Evolutionary conservation across 2,888 invertebrate species (phyloP), one percentile per base, ranked within the genome.

Genomic region (Exephanes ischioxanthus): DNA sequence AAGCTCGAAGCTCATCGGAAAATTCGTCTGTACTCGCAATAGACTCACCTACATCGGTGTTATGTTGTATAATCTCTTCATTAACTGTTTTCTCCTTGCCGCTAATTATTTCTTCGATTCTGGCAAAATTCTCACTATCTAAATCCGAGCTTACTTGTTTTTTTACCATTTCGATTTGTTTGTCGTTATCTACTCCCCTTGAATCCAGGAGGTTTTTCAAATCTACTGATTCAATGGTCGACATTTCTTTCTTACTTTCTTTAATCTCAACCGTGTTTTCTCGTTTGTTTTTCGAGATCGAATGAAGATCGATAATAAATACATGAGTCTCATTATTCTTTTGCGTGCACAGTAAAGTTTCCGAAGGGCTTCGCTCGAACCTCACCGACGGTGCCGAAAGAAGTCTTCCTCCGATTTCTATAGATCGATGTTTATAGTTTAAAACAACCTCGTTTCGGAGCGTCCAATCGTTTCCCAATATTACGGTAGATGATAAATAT

Each of bases 1-100:
- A n/a, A 33, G 63, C 48, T 19, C 58, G 55, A 22, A 68, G 61
- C 22, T 45, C 76, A 2, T 45, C 76, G 7, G 14, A 84, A 84
- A 30, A 87, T 82, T 51, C 89, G 86, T 86, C 86, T 85, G 1
- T 48, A 22, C 6, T 63, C 16, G 55, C 33, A 2, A 41, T 66
- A 9, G 3, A 4, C 2, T 30, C 6, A 11, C 19, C 45, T 67
- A 41, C 22, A 9, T 2, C 16, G 22, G 9, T 26, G 3, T 58
- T 14, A 22, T 2, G 5, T 3, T 58, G 58, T 19, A 4, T 22
- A 22, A 9, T 14, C 1, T 30, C 0, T 1, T 3, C 6, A 7
- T 6, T 58, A 22, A 26, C 53, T 7, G 1, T 58, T 22, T 58
- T 11, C 22, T 58, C 6, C 3, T 22, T 22, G 30, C 58, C 58